These are phyloP conservation scores for Brachionus asplanchnoidis DNA, from an alignment of 1,140 invertebrate genomes.

Conservation along the genomic window DNA sequence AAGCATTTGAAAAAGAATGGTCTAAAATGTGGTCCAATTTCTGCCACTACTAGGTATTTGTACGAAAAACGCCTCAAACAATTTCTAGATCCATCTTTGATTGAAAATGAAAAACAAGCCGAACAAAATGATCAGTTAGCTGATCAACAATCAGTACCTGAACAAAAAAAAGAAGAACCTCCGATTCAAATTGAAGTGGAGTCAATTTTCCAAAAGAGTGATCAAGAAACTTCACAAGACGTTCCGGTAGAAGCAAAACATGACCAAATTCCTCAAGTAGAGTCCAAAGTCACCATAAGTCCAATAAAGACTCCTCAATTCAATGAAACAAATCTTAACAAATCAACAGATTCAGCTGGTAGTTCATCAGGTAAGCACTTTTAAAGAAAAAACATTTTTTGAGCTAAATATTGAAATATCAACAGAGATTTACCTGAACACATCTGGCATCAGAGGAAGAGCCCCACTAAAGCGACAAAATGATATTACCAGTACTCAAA, in stretches of 20 bases:
- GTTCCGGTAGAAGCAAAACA: neutral
- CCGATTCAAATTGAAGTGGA: neutral
- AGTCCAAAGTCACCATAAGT: neutral
- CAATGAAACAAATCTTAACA: neutral
- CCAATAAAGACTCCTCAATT: neutral
- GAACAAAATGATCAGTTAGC: neutral
- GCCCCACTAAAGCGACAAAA: neutral
- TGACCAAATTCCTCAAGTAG: neutral
- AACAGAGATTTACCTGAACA: neutral
- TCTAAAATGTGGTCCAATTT: conserved; percentile 7
- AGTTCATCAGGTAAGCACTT: neutral
- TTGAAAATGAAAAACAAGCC: neutral
- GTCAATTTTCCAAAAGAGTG: neutral
- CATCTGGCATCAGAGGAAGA: neutral
- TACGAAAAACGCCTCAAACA: conserved; percentile 33
- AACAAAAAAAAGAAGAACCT: neutral
- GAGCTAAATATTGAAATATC: neutral
- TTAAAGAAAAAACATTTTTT: neutral
- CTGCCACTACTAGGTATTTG: neutral
- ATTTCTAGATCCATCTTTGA: neutral
- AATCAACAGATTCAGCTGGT: neutral
- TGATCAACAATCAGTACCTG: neutral
- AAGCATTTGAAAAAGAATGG: conserved; percentile 9
- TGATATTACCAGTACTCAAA: neutral
- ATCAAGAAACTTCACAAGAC: neutral